Conservation (phyloP, 2,797 vertebrate genomes). For the Sphenopsis melanotis region DNA sequence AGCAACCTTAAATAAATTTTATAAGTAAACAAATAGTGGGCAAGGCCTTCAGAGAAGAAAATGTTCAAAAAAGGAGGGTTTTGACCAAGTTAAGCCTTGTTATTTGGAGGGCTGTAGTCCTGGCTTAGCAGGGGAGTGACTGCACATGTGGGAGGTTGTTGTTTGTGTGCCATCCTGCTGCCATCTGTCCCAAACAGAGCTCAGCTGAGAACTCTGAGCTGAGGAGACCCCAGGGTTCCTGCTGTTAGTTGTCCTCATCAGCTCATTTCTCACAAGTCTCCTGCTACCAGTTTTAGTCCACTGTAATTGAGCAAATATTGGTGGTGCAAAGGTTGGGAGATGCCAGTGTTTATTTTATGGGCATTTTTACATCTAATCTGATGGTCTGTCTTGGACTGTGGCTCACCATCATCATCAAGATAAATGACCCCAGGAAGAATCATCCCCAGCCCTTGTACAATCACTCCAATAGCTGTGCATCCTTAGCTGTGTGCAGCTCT, state of each 20-base stretch:
- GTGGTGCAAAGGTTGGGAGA: background rate
- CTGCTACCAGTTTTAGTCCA: rapidly evolving
- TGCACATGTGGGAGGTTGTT: background rate
- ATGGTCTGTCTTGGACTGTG: background rate
- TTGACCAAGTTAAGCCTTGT: background rate
- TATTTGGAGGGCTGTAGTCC: background rate
- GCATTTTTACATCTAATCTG: background rate
- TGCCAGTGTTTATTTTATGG: background rate
- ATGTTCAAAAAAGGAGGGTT: background rate
- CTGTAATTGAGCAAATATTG: background rate
- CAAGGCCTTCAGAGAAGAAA: background rate
- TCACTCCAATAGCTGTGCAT: background rate
- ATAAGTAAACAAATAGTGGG: background rate
- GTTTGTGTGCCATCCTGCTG: background rate
- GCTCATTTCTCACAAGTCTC: background rate
- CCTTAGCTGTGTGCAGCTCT: background rate
- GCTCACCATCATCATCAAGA: background rate
- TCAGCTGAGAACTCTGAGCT: rapidly evolving
- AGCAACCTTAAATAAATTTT: background rate
- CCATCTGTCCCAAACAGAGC: background rate
- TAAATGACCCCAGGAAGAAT: background rate
- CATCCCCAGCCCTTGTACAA: background rate
- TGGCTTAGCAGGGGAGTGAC: background rate
- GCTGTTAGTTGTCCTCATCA: background rate
- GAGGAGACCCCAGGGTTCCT: background rate